Evolutionary conservation across 2,797 vertebrate genomes (phyloP).

Genomic region (Premnoplex brunnescens): DNA sequence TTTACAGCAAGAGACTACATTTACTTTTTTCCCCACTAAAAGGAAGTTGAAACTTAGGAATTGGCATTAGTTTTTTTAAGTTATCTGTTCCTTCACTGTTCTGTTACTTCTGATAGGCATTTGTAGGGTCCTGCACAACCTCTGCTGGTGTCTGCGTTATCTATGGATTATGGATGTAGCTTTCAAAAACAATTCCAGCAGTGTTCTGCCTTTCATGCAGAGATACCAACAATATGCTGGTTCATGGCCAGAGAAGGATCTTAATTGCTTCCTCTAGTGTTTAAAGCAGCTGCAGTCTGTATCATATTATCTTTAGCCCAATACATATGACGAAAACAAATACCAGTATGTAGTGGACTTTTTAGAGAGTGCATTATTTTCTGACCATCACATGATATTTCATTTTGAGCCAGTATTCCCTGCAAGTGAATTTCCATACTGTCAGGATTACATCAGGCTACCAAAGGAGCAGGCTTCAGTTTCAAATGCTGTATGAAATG

Average conservation of each 20-base stretch:
- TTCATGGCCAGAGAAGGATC: background rate
- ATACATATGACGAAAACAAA: background rate
- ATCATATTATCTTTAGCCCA: background rate
- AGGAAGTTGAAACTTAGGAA: background rate
- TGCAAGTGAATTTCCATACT: background rate
- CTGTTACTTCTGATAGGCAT: background rate
- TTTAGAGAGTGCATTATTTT: background rate
- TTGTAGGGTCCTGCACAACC: background rate
- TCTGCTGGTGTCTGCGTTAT: background rate
- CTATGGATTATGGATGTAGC: background rate
- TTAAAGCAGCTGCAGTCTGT: background rate
- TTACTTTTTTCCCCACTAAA: background rate
- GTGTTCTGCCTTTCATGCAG: background rate
- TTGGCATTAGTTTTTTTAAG: background rate
- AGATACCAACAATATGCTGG: background rate
- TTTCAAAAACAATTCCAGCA: background rate
- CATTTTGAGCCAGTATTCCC: background rate
- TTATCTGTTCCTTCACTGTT: background rate
- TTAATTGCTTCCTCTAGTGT: constrained; percentile 5
- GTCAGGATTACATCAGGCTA: background rate
- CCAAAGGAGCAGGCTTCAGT: background rate
- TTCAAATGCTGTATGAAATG: background rate
- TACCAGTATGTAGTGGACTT: background rate
- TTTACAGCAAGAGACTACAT: background rate
- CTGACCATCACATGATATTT: background rate